These are phyloP conservation scores for Cynoglossus semilaevis DNA, from an alignment of 2,113 vertebrate genomes.

Conservation along the genomic window DNA sequence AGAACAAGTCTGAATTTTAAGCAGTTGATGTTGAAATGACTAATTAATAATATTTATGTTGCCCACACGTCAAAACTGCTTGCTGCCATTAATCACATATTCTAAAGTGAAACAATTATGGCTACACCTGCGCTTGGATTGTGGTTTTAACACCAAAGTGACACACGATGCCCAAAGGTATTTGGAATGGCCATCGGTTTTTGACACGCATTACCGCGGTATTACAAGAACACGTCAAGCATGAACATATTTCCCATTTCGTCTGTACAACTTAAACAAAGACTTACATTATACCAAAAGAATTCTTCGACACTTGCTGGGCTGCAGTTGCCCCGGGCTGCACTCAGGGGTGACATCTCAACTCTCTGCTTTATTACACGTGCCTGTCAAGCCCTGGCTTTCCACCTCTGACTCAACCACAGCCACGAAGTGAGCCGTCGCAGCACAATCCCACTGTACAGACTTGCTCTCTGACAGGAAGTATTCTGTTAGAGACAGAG, in stretches of 20 bases:
- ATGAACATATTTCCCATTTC: constrained; percentile 70
- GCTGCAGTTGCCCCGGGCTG: constrained; percentile 58
- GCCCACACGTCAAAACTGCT: constrained; percentile 19
- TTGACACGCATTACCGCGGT: constrained; percentile 66
- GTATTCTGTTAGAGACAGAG: constrained; percentile 38
- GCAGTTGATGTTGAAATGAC: not conserved
- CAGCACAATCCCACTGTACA: constrained; percentile 27
- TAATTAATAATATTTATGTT: constrained; percentile 9
- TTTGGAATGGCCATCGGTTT: constrained; percentile 57
- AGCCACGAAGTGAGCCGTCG: constrained; percentile 55
- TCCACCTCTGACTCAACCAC: constrained; percentile 54
- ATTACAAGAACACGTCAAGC: constrained; percentile 72
- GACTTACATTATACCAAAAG: constrained; percentile 63
- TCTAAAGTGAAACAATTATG: constrained; percentile 45
- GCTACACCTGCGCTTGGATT: constrained; percentile 31
- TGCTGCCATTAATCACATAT: constrained; percentile 28
- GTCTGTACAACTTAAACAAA: constrained; percentile 62
- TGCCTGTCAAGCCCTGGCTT: constrained; percentile 63
- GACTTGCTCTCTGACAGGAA: constrained; percentile 48
- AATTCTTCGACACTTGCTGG: constrained; percentile 52
- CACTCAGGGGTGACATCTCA: constrained; percentile 70
- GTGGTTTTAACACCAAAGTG: constrained; percentile 52
- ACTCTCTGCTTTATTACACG: constrained; percentile 73
- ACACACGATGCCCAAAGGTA: constrained; percentile 56
- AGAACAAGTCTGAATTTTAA: too few species aligned